Conservation (phyloP, 2,797 vertebrate genomes). For the Gobio occitaniae region DNA sequence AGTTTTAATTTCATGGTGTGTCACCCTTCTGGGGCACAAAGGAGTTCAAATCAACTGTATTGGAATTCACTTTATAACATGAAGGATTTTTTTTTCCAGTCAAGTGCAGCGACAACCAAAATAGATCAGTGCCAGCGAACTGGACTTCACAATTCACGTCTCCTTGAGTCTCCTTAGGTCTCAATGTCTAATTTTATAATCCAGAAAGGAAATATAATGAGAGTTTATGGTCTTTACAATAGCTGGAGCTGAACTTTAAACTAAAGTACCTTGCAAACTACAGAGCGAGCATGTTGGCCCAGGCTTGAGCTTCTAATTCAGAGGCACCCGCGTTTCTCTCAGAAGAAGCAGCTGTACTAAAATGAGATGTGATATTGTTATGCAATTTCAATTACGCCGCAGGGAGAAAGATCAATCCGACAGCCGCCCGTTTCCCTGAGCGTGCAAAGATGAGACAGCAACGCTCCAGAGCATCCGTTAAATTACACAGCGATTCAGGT, state of each 20-base stretch:
- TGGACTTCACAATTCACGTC: not conserved
- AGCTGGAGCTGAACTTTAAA: conserved; percentile 8
- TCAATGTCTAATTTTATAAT: not conserved
- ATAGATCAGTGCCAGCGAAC: not conserved
- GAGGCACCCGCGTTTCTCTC: conserved; percentile 17
- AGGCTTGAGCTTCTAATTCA: conserved; percentile 49
- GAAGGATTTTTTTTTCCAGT: not conserved
- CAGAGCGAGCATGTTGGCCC: not conserved
- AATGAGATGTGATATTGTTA: conserved; percentile 49
- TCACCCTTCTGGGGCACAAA: conserved; percentile 2
- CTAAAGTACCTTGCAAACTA: not conserved
- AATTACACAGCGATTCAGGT: conserved; percentile 27
- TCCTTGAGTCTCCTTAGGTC: not conserved
- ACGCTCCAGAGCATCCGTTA: conserved; percentile 35
- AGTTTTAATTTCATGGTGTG: conserved; percentile 40
- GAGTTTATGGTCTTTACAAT: not conserved
- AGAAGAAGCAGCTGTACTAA: conserved; percentile 38
- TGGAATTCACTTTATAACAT: not conserved
- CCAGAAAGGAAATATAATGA: not conserved
- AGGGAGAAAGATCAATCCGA: conserved; percentile 26
- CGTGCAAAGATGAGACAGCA: conserved; percentile 24
- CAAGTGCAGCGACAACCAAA: not conserved
- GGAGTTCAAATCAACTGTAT: conserved; percentile 16
- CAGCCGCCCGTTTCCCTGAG: conserved; percentile 14
- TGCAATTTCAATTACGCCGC: conserved; percentile 53